Evolutionary conservation across 2,888 invertebrate genomes (phyloP).

Genomic region (Mantis religiosa): DNA sequence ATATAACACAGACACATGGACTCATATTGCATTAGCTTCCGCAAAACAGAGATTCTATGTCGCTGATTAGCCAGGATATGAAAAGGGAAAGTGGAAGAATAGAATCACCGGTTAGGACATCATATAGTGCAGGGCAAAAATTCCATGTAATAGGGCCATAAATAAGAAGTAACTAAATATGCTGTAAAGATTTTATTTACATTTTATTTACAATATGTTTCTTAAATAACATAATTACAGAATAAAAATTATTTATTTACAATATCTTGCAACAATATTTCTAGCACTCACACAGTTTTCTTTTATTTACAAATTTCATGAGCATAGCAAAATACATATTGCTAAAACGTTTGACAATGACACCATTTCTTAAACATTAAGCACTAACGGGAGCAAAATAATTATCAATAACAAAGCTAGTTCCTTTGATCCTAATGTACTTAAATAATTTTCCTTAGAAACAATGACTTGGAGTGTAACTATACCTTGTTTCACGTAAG

Average conservation of each 20-base stretch:
- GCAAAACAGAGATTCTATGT: no score
- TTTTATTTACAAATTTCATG: not conserved
- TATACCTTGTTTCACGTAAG: no score
- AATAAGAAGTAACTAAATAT: no score
- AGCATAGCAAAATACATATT: not conserved
- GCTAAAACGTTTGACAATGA: not conserved
- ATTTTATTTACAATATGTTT: not conserved
- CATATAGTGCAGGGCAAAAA: no score
- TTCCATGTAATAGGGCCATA: no score
- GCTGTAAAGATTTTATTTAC: no score
- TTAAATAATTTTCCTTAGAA: not conserved
- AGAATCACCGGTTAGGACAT: no score
- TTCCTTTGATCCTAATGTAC: not conserved
- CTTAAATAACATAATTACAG: not conserved
- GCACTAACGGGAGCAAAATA: not conserved
- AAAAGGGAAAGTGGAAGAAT: no score
- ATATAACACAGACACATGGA: no score
- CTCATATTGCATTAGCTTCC: no score
- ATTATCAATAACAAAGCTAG: not conserved
- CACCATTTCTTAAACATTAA: not conserved
- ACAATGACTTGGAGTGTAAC: no score
- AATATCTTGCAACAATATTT: not conserved
- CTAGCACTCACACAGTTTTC: not conserved
- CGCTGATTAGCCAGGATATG: no score
- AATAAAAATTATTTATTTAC: not conserved